phyloP scores from a whole-genome alignment of 2,888 invertebrate genomes.

The Steinernema scapterisci region DNA sequence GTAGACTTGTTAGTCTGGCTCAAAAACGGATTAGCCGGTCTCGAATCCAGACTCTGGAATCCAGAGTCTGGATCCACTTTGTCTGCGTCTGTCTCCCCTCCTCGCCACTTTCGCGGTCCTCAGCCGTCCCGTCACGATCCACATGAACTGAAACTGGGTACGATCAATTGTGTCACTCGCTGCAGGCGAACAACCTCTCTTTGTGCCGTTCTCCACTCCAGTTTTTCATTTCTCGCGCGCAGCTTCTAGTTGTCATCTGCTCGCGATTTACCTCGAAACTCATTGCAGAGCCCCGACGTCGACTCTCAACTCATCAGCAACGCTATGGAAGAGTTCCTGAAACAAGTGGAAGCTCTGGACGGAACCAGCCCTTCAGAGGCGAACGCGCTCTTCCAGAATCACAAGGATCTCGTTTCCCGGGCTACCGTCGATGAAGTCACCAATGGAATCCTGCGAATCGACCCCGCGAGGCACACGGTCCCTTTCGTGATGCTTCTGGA shows the following conservation, averaged over 20 bases:
- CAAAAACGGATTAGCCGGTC: no score
- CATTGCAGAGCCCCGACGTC: neutral
- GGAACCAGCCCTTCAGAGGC: no score
- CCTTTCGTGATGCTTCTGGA: neutral
- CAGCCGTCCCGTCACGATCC: neutral
- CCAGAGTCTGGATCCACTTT: no score
- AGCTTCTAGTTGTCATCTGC: neutral
- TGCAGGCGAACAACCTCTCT: neutral
- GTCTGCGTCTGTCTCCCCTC: no score
- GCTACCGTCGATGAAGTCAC: neutral
- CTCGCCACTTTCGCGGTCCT: no score
- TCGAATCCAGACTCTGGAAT: no score
- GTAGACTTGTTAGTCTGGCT: no score
- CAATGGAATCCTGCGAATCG: neutral
- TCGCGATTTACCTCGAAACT: neutral
- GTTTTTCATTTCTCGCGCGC: neutral
- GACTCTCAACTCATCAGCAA: no score
- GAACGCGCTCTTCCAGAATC: no score
- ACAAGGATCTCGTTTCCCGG: neutral
- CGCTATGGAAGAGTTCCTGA: no score
- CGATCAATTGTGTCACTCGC: neutral
- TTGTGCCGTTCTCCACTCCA: neutral
- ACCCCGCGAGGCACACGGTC: neutral
- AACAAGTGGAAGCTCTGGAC: no score
- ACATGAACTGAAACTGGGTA: neutral